Base-by-base conservation (phyloP, 2,888 invertebrate genomes). In the Argyresthia albistria region DNA sequence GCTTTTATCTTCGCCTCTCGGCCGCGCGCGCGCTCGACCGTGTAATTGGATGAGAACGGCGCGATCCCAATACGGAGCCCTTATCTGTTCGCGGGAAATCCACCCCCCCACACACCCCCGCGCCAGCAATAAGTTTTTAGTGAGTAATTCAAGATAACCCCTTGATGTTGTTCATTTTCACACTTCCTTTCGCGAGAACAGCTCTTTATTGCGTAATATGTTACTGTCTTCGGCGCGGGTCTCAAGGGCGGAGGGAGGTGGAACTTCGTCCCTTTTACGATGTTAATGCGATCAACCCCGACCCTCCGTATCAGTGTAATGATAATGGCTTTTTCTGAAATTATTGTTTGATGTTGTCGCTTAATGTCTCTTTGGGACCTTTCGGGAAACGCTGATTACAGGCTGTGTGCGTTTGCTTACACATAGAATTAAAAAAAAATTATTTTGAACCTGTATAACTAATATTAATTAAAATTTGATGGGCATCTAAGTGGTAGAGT, bases 151-250 rank as follows among this genome's bases (percentile, higher is more conserved):
- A 83, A 86, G 86, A 87, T 87, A 87, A 86, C 86, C 87, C 86
- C 84, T 86, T 86, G 80, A 84, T 84, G 86, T 84, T 84, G 84
- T 83, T 87, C 86, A 87, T 86, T 87, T 87, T 87, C 86, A 87
- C 87, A 87, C 86, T 86, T 87, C 86, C 87, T 86, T 86, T 81
- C 80, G 82, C 87, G 87, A 87, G 86, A 86, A 87, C 87, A 86
- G 87, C 81, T 84, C 83, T 84, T 86, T 86, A 87, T 87, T 81
- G 84, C 84, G 80, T 82, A 86, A 86, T 86, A 84, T 82, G 86
- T 86, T 83, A 82, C 82, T 83, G 84, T 86, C 84, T 83, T 78
- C 79, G 80, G 80, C 79, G 80, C 79, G 73, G 62, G 78, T 80
- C 82, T 80, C 80, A 76, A 73, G 80, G 81, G 82, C 73, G 69